Conservation (phyloP, 2,797 vertebrate genomes). For the Syngnathus rostellatus region DNA sequence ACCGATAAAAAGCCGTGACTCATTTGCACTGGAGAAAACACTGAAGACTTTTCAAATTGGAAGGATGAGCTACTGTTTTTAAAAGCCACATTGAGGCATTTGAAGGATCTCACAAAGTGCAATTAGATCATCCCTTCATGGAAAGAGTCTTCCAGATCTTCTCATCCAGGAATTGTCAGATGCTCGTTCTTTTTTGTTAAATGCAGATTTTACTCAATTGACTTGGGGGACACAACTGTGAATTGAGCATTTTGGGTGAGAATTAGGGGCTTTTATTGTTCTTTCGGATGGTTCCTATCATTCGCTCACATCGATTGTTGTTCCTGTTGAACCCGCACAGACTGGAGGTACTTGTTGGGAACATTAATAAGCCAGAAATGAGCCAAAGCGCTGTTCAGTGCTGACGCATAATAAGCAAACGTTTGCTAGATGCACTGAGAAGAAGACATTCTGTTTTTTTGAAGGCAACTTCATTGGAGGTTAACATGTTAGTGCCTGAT, state of each 20-base stretch:
- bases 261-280: background rate
- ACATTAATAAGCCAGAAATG: background rate
- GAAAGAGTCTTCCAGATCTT: too few relatives aligned
- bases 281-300: background rate
- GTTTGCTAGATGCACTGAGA: background rate
- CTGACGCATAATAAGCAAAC: background rate
- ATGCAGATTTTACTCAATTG: background rate
- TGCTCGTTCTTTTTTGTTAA: background rate
- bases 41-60: background rate
- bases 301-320: background rate
- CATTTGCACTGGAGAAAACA: background rate
- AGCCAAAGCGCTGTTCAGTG: background rate
- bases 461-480: too few relatives aligned
- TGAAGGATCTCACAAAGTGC: slow-evolving; percentile 11
- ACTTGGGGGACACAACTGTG: background rate
- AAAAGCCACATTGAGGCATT: slow-evolving; percentile 11
- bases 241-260: background rate
- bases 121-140: slow-evolving; percentile 11
- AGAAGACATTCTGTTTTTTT: background rate
- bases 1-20: background rate
- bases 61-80: background rate
- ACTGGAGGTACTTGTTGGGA: background rate
- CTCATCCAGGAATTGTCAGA: too few relatives aligned
- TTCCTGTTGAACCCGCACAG: too few relatives aligned
- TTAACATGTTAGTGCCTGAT: background rate